Conservation (phyloP, 2,797 vertebrate species). For the Zenarchopterus dispar region DNA sequence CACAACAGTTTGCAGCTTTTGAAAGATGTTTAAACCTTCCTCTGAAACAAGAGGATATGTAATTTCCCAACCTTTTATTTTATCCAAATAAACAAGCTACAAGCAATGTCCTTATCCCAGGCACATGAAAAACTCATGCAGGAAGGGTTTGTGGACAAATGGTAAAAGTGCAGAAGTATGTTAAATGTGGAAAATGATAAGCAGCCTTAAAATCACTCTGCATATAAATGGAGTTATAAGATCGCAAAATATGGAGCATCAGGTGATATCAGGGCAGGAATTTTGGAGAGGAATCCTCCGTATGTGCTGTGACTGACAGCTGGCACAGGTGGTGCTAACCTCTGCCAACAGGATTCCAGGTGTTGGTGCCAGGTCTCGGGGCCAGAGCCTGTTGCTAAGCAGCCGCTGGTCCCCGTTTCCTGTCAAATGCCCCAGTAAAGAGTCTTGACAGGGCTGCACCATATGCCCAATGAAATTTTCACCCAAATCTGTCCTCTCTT, state of each 20-base stretch:
- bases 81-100: too few relatives aligned
- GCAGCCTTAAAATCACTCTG: too few relatives aligned
- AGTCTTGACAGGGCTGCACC: constrained; percentile 45
- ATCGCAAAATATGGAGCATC: constrained; percentile 2
- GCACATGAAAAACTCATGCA: too few relatives aligned
- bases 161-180: too few relatives aligned
- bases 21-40: too few relatives aligned
- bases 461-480: constrained; percentile 49
- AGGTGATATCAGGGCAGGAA: background rate
- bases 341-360: constrained; percentile 59
- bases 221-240: too few relatives aligned
- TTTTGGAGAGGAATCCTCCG: constrained; percentile 12
- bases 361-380: constrained; percentile 58
- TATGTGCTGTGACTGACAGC: constrained; percentile 66
- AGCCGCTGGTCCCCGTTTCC: constrained; percentile 51
- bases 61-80: too few relatives aligned
- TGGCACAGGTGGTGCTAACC: constrained; percentile 63
- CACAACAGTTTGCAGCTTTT: too few relatives aligned
- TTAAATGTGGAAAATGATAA: too few relatives aligned
- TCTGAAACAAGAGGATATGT: too few relatives aligned
- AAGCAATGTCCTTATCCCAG: too few relatives aligned
- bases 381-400: constrained; percentile 72
- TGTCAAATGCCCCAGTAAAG: constrained; percentile 55
- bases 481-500: constrained; percentile 31
- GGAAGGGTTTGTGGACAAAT: too few relatives aligned